Evolutionary conservation across 1,140 invertebrate genomes (phyloP), one percentile per base, ranked within the genome.

Genomic region (Cyrtorhinus lividipennis): DNA sequence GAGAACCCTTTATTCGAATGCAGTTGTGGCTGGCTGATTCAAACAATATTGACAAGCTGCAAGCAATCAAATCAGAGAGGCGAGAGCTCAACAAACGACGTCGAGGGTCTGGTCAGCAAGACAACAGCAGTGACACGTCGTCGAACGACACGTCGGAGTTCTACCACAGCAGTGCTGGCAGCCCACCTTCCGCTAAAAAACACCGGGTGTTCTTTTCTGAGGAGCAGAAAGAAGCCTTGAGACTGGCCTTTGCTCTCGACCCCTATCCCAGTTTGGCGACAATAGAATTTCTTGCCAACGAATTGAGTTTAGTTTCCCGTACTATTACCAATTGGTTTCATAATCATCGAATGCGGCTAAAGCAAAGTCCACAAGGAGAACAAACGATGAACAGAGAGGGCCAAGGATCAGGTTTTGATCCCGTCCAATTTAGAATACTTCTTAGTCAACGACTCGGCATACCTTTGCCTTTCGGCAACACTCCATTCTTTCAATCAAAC

Each of bases 261-360:
- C 92, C 95, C 0, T 98, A 98, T 72, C 96, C 96, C 0, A 95
- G 92, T 71, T 87, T 95, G 65, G 85, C 86, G 3, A 95, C 92
- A 23, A 96, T 98, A 45, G 95, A 98, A 73, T 94, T 94, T 68
- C 78, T 99, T 58, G 92, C 93, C 10, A 81, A 83, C 18, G 92
- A 97, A 73, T 76, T 99, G 5, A 87, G 84, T 13, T 76, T 99
- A n/a, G 92, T 92, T 1, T 88, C 93, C 12, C 81, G 95, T 66
- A 98, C 95, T 44, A 97, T 99, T 64, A 95, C 92, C 18, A 98
- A 99, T 73, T 99, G 95, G 95, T 98, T 98, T 80, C 95, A 98
- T 77, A 99, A 98, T 74, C 94, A 99, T 76, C 83, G 95, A 62
- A 99, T 98, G 92, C 82, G 96, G 60, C 80, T 98, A 70, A 99